A percentile compares a stretch with the other conserved stretches of the same genome.
phyloP scores from a whole-genome alignment of 2,888 invertebrate genomes.

The Cheilosia vulpina region DNA sequence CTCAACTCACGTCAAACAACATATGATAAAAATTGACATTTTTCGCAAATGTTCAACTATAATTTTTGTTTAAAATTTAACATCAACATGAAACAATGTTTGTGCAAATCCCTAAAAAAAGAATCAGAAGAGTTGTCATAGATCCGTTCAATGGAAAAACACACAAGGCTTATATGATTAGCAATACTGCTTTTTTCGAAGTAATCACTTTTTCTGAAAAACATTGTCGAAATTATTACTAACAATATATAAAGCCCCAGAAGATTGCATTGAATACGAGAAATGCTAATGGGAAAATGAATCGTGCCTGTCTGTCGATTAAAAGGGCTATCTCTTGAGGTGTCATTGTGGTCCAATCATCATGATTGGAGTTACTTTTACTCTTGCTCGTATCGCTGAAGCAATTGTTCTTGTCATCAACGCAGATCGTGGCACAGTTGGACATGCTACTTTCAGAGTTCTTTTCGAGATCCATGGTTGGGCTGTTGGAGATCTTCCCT shows the following conservation, averaged over 20 bases:
- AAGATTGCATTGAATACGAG: constrained; percentile 92
- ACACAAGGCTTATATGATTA: too few relatives aligned
- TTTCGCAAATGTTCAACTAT: too few relatives aligned
- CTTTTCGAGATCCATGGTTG: too few relatives aligned
- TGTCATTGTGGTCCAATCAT: constrained; percentile 91
- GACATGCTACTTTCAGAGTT: constrained; percentile 52
- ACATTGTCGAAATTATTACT: constrained; percentile 76
- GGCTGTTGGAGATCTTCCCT: constrained; percentile 61
- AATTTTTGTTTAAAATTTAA: too few relatives aligned
- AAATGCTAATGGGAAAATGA: constrained; percentile 91
- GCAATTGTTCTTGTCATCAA: constrained; percentile 74
- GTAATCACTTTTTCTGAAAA: background rate
- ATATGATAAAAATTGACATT: too few relatives aligned
- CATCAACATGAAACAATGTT: too few relatives aligned
- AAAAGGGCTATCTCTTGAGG: constrained; percentile 94
- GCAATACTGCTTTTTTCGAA: too few relatives aligned
- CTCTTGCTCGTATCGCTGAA: constrained; percentile 24
- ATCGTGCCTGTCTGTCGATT: constrained; percentile 90
- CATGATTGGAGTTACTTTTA: constrained; percentile 81
- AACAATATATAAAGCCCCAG: constrained; percentile 90
- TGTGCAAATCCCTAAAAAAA: too few relatives aligned
- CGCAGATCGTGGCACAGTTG: constrained; percentile 66
- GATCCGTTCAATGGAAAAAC: too few relatives aligned
- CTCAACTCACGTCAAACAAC: too few relatives aligned
- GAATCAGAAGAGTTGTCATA: too few relatives aligned